Base-by-base conservation (phyloP, 2,888 invertebrate species). In the Lingula anatina region DNA sequence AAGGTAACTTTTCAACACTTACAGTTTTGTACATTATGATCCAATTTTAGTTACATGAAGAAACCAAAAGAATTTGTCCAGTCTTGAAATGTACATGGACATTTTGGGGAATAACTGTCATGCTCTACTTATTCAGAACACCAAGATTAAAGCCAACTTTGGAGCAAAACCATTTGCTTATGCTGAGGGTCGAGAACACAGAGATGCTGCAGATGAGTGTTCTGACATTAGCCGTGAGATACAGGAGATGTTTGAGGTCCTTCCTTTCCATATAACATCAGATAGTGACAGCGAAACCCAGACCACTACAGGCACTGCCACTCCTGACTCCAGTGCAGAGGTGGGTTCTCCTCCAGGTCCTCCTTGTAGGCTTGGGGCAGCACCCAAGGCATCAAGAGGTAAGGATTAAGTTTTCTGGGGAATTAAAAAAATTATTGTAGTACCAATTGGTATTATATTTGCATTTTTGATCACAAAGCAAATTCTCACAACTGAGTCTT, bases 71-170 rank as follows among this genome's bases (percentile, higher is more conserved):
- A n/a, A n/a, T n/a, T n/a, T n/a, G n/a, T n/a, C n/a, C n/a, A n/a
- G n/a, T n/a, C n/a, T n/a, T n/a, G n/a, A n/a, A n/a, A n/a, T n/a
- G n/a, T n/a, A n/a, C n/a, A n/a, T n/a, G n/a, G n/a, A n/a, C n/a
- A n/a, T n/a, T n/a, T n/a, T n/a, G n/a, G n/a, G n/a, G n/a, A n/a
- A n/a, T n/a, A n/a, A n/a, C n/a, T n/a, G n/a, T n/a, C n/a, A n/a
- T n/a, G n/a, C n/a, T n/a, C n/a, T n/a, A n/a, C n/a, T 31, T 36
- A 35, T 46, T 18, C 57, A 73, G 73, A 66, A 67, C 50, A 68
- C 70, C 25, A 59, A 71, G 46, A 64, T 77, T 25, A 65, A 65
- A 48, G 74, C 74, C 18, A 77, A 77, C 59, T 75, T 77, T 63
- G 77, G 77, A 45, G 61, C 70, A 1, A 55, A 69, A 15, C 65